Conservation (phyloP, 2,797 vertebrate species). For the Acrossocheilus fasciatus region DNA sequence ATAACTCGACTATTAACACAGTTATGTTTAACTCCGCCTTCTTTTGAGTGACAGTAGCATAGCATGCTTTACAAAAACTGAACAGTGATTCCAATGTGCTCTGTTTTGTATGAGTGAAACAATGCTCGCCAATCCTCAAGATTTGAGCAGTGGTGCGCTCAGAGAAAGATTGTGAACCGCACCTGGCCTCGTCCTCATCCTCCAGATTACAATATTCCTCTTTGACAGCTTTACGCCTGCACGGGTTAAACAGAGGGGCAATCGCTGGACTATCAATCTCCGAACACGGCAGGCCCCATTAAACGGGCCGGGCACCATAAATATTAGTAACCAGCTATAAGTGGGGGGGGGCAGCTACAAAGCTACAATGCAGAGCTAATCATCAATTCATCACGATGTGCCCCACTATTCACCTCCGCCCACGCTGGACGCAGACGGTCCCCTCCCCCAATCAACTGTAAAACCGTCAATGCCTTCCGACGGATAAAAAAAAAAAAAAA, state of each 20-base stretch:
- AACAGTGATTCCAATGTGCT: neutral
- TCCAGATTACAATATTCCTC: slow-evolving; percentile 71
- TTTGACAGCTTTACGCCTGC: slow-evolving; percentile 75
- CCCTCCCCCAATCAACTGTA: slow-evolving; percentile 46
- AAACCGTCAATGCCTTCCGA: slow-evolving; percentile 50
- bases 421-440: slow-evolving; percentile 43
- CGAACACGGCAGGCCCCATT: slow-evolving; percentile 67
- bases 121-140: neutral
- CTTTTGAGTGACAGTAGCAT: neutral
- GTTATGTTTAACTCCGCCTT: neutral
- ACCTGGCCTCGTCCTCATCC: slow-evolving; percentile 68
- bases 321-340: slow-evolving; percentile 78
- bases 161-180: slow-evolving; percentile 59
- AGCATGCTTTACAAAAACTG: neutral
- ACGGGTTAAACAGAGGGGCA: slow-evolving; percentile 73
- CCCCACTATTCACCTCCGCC: slow-evolving; percentile 68
- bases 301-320: slow-evolving; percentile 81
- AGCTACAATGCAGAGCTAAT: slow-evolving; percentile 75
- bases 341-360: slow-evolving; percentile 55
- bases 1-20: neutral
- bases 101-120: neutral
- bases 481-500: slow-evolving; percentile 29
- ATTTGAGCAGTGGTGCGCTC: slow-evolving; percentile 39
- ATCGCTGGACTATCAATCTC: slow-evolving; percentile 78
- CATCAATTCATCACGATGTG: slow-evolving; percentile 75